Conservation (phyloP, 2,888 invertebrate genomes). For the Drosophila mettleri region DNA sequence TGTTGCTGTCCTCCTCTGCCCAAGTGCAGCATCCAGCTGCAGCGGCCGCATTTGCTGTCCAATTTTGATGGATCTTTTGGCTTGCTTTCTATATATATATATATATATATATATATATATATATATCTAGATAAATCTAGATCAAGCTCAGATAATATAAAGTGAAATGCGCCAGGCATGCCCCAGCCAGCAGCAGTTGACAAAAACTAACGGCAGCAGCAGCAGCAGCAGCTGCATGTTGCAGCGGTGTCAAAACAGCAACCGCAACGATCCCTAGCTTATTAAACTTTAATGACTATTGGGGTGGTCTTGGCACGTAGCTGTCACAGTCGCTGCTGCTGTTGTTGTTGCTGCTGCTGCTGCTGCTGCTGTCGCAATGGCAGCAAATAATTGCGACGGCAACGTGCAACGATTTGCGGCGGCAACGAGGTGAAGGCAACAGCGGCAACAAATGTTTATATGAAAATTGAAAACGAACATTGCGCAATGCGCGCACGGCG, state of each 20-base stretch:
- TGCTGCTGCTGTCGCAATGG: slow-evolving; percentile 58
- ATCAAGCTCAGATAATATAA: neutral
- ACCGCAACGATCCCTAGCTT: slow-evolving; percentile 61
- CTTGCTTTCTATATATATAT: slow-evolving; percentile 2
- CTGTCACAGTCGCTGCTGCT: slow-evolving; percentile 46
- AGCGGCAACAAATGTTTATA: slow-evolving; percentile 63
- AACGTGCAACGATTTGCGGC: slow-evolving; percentile 79
- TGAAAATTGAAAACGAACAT: slow-evolving; percentile 78
- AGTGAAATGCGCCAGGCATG: neutral
- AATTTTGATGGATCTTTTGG: slow-evolving; percentile 46
- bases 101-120: neutral
- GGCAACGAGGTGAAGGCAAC: slow-evolving; percentile 78
- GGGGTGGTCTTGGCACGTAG: slow-evolving; percentile 68
- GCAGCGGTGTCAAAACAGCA: slow-evolving; percentile 51
- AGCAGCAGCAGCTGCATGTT: slow-evolving; percentile 48
- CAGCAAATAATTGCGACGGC: slow-evolving; percentile 74
- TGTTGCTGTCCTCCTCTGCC: slow-evolving; percentile 8
- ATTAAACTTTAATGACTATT: slow-evolving; percentile 71
- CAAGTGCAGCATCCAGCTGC: slow-evolving; percentile 48
- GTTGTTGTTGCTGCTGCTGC: slow-evolving; percentile 20
- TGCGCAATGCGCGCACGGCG: slow-evolving; percentile 60
- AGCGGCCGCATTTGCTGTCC: slow-evolving; percentile 36
- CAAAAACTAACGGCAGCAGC: slow-evolving; percentile 31
- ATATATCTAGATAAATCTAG: neutral
- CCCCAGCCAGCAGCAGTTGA: slow-evolving; percentile 17